These are phyloP conservation scores for Epinephelus cyanopodus DNA, from an alignment of 2,113 vertebrate species.

Conservation along the genomic window DNA sequence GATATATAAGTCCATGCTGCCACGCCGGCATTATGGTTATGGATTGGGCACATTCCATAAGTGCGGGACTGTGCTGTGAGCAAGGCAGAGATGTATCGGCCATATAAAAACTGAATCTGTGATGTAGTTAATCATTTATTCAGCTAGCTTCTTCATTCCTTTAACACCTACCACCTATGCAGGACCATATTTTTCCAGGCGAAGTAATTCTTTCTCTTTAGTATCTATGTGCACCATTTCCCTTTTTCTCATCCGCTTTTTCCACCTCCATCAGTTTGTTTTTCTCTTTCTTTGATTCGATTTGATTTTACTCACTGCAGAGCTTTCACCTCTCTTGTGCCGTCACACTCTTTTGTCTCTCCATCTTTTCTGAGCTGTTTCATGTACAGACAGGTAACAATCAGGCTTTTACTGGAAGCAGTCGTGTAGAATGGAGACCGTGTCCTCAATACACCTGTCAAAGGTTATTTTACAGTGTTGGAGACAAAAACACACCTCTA, in stretches of 20 bases:
- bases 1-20: slow-evolving; percentile 66
- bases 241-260: slow-evolving; percentile 11
- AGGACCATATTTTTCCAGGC: slow-evolving; percentile 55
- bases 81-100: slow-evolving; percentile 78
- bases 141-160: slow-evolving; percentile 74
- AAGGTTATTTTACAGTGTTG: slow-evolving; percentile 46
- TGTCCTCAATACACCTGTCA: slow-evolving; percentile 66
- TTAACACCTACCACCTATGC: slow-evolving; percentile 53
- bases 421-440: slow-evolving; percentile 54
- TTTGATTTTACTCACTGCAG: slow-evolving; percentile 40
- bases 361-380: slow-evolving; percentile 52
- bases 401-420: slow-evolving; percentile 65
- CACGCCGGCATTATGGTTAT: slow-evolving; percentile 78
- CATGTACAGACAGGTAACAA: slow-evolving; percentile 64
- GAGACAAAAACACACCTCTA: slow-evolving; percentile 43
- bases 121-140: slow-evolving; percentile 82
- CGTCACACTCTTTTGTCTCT: slow-evolving; percentile 48
- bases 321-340: slow-evolving; percentile 12
- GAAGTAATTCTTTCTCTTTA: slow-evolving; percentile 53
- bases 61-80: slow-evolving; percentile 67
- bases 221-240: slow-evolving; percentile 24
- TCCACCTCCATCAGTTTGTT: slow-evolving; percentile 10
- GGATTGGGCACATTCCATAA: slow-evolving; percentile 79
- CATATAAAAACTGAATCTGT: slow-evolving; percentile 75
- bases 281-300: slow-evolving; percentile 47